phyloP scores from a whole-genome alignment of 2,888 invertebrate species.

The Shargacucullia verbasci region DNA sequence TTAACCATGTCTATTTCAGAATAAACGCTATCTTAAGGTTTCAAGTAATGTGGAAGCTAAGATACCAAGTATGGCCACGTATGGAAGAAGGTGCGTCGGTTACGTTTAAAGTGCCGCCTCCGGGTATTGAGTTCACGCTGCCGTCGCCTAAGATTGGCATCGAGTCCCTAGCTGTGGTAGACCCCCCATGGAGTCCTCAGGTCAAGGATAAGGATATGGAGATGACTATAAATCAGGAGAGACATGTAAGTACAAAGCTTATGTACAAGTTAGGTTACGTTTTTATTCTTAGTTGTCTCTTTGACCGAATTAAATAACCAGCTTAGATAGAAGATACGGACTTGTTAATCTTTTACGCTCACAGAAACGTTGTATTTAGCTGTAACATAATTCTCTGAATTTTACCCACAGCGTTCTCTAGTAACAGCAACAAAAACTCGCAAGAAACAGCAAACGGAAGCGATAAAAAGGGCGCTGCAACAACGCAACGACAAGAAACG shows the following conservation, averaged over 20 bases:
- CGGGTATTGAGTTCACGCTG: conserved; percentile 99
- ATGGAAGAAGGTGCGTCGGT: conserved; percentile 99
- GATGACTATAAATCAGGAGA: conserved; percentile 99
- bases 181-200: conserved; percentile 99
- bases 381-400: not conserved
- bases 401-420: conserved; percentile 92
- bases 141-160: conserved; percentile 99
- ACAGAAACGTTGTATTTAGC: too few species aligned
- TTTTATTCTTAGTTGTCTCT: conserved; percentile 13
- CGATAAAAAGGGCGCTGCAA: conserved; percentile 97
- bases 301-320: not conserved
- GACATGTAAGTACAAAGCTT: conserved; percentile 91
- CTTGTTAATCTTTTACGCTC: too few species aligned
- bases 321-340: too few species aligned
- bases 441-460: conserved; percentile 99
- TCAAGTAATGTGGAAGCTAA: conserved; percentile 98
- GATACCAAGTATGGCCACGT: conserved; percentile 99
- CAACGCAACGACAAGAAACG: conserved; percentile 98
- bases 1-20: conserved; percentile 75
- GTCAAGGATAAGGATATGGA: conserved; percentile 99
- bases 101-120: conserved; percentile 99
- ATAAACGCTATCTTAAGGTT: conserved; percentile 91
- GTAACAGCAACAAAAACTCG: conserved; percentile 99
- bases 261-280: conserved; percentile 6
- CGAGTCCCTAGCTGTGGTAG: conserved; percentile 97